Evolutionary conservation across 2,113 vertebrate genomes (phyloP), one percentile per base, ranked within the genome.

Genomic region (Narcine bancroftii): DNA sequence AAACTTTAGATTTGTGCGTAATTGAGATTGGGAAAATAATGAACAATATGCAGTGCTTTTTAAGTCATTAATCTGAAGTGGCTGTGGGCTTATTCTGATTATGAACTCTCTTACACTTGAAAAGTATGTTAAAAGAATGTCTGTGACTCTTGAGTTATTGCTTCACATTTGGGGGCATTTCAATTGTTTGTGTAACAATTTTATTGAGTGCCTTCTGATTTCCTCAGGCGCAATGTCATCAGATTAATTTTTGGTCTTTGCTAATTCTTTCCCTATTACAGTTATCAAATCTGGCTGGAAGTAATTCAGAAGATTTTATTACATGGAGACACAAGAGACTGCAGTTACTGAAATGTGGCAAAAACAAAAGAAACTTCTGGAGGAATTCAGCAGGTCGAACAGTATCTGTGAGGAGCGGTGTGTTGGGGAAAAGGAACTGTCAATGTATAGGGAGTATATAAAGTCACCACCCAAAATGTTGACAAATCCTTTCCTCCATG

Each of bases 1-100:
- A 60, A 56, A 36, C 21, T 17, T 24, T 63, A 87, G 81, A 87
- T 87, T 87, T 33, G 53, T 87, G 81, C 60, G 81, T 63, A 87
- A 87, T 63, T 87, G 53, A 36, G 81, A 87, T 63, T n/a, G 60
- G 53, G 81, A 87, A 60, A 87, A 63, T 36, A 87, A 63, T 87
- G 81, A 87, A 87, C 81, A 87, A 87, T 87, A 85, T 36, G 33
- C 19, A 24, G 17, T 60, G 81, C n/a, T 87, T 87, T 87, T 87
- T 19, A 87, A 87, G 60, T 87, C 53, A 39, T 87, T 63, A 87
- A 87, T 63, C 53, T 60, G 53, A 60, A 87, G 53, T 60, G 36
- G 53, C n/a, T 87, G 33, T 87, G 53, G 81, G 81, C n/a, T 87
- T 29, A 11, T 56, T n/a, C 0, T 87, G 53, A 56, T 87, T 50